Percentiles rank a stretch among this genome's conserved stretches.
phyloP scores from a whole-genome alignment of 2,888 invertebrate genomes.

The Hololepta plana region DNA sequence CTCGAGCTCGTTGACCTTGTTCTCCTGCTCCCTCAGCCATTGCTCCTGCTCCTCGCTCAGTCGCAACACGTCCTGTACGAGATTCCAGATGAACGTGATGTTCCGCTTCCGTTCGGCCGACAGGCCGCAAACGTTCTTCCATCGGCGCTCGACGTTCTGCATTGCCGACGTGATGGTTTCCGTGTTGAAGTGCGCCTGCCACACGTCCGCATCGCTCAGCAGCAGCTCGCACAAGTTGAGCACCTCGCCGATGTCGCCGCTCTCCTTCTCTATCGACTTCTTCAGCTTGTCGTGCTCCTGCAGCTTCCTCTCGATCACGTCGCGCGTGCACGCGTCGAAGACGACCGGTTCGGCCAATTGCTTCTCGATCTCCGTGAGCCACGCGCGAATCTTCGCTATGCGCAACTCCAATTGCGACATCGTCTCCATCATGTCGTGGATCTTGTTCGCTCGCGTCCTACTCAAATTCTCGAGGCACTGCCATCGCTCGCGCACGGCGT shows the following conservation, averaged over 20 bases:
- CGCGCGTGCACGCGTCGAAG: constrained; percentile 45
- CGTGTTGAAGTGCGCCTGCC: constrained; percentile 52
- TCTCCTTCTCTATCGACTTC: constrained; percentile 57
- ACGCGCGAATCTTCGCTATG: constrained; percentile 50
- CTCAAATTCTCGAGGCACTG: constrained; percentile 50
- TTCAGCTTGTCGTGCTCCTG: constrained; percentile 56
- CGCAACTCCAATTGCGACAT: constrained; percentile 51
- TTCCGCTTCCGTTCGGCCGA: constrained; percentile 54
- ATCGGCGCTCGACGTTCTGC: constrained; percentile 56
- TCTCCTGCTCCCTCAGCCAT: constrained; percentile 45
- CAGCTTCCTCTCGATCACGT: constrained; percentile 47
- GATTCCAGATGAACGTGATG: constrained; percentile 41
- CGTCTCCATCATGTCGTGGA: constrained; percentile 52
- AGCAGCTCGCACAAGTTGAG: constrained; percentile 63
- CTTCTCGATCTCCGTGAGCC: constrained; percentile 54
- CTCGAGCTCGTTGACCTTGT: constrained; percentile 38
- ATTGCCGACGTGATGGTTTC: constrained; percentile 47
- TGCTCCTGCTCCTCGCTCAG: constrained; percentile 36
- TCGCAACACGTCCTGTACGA: constrained; percentile 38
- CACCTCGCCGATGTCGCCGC: constrained; percentile 58
- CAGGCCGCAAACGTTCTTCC: constrained; percentile 58
- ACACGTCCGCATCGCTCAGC: constrained; percentile 53
- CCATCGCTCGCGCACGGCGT: constrained; percentile 52
- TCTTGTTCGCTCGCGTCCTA: constrained; percentile 48
- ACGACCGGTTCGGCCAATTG: constrained; percentile 47